These are phyloP conservation scores for Arbacia lixula DNA, from an alignment of 53 echinoderm and acorn worm species.

Conservation along the genomic window DNA sequence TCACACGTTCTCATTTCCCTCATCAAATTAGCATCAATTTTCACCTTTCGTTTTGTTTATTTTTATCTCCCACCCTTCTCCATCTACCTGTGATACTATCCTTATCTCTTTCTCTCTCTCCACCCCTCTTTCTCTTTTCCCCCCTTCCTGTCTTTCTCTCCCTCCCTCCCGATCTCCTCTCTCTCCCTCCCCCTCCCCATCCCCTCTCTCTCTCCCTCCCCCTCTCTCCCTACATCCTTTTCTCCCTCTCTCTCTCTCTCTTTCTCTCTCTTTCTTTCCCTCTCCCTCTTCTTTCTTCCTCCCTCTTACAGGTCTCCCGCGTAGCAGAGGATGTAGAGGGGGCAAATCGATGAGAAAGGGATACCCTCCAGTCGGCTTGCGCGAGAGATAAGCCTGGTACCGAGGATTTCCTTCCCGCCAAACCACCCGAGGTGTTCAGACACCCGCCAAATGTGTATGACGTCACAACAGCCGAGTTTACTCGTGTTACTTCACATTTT, in stretches of 20 bases:
- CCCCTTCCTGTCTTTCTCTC: background rate
- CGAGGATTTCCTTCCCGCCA: too few relatives aligned
- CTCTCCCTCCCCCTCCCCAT: background rate
- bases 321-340: slow-evolving; percentile 8
- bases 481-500: too few relatives aligned
- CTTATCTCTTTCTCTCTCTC: background rate
- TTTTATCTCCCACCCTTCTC: background rate
- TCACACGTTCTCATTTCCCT: slow-evolving; percentile 39
- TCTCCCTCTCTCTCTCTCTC: background rate
- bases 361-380: background rate
- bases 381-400: slow-evolving; percentile 1
- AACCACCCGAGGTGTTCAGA: slow-evolving; percentile 17
- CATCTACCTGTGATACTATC: background rate
- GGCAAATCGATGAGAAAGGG: slow-evolving; percentile 17
- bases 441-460: too few relatives aligned
- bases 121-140: background rate
- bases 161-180: background rate
- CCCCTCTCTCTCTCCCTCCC: background rate
- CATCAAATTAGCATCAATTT: slow-evolving; percentile 25
- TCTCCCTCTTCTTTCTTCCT: background rate
- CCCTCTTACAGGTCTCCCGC: slow-evolving; percentile 17
- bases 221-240: background rate
- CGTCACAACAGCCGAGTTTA: too few relatives aligned
- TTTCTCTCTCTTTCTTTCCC: background rate
- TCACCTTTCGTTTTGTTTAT: slow-evolving; percentile 3